Evolutionary conservation across 1,140 invertebrate species (phyloP).

Genomic region (Stenopsyche tienmushanensis): DNA sequence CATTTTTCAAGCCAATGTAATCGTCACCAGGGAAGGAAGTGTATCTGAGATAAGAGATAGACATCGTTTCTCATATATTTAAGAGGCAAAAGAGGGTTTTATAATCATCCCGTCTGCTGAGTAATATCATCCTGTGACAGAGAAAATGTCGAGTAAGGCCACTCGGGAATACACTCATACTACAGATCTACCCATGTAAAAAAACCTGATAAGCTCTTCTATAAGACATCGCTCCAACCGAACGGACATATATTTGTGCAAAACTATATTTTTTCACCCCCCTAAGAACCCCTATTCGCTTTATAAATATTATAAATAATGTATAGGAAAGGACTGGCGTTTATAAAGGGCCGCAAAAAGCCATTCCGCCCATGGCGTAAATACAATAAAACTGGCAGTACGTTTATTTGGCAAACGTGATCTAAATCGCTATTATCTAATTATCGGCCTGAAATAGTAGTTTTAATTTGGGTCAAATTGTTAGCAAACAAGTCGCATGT

Average conservation of each 20-base stretch:
- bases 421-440: slow-evolving; percentile 4
- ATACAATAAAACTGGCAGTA: not conserved
- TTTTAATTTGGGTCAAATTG: no score
- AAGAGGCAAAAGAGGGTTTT: slow-evolving; percentile 9
- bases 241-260: no score
- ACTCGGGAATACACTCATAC: slow-evolving; percentile 4
- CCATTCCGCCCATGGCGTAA: not conserved
- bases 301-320: not conserved
- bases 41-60: not conserved
- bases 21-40: not conserved
- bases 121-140: slow-evolving; percentile 5
- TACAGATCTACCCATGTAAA: no score
- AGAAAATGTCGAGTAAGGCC: slow-evolving; percentile 13
- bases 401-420: not conserved
- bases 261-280: no score
- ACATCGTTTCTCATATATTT: slow-evolving; percentile 18
- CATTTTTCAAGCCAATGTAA: not conserved
- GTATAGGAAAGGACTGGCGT: no score
- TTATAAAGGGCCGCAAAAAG: not conserved
- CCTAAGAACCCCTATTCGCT: no score
- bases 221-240: no score
- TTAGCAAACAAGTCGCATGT: no score
- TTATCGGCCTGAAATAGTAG: no score
- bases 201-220: no score
- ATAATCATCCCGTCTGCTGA: slow-evolving; percentile 9